phyloP scores from a whole-genome alignment of 1,140 invertebrate species.

The Drosophila varians region DNA sequence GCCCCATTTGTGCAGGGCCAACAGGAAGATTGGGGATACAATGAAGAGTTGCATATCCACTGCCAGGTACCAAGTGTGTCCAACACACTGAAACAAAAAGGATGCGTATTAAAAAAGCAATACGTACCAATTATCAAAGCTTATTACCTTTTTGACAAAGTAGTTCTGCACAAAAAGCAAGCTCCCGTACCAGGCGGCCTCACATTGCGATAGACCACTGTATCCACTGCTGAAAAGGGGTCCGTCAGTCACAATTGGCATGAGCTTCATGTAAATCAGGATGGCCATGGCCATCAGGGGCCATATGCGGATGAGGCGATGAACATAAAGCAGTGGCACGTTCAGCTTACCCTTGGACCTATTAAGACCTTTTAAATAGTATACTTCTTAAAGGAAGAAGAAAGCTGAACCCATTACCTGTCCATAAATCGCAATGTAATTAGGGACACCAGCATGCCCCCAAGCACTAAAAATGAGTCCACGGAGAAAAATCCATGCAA shows the following conservation, averaged over 20 bases:
- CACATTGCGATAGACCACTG: conserved; percentile 50
- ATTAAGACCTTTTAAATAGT: background rate
- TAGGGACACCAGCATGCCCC: conserved; percentile 87
- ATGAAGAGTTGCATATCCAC: conserved; percentile 88
- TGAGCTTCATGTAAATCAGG: conserved; percentile 20
- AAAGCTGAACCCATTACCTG: conserved; percentile 70
- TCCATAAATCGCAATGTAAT: conserved; percentile 87
- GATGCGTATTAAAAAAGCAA: background rate
- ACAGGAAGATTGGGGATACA: conserved; percentile 89
- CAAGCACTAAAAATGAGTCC: conserved; percentile 88
- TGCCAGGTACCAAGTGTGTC: background rate
- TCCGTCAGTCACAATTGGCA: background rate
- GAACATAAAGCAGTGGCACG: conserved; percentile 57
- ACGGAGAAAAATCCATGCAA: conserved; percentile 86
- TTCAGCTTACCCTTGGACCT: conserved; percentile 54
- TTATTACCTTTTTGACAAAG: conserved; percentile 86
- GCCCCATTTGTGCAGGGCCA: conserved; percentile 86
- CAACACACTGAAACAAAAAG: background rate
- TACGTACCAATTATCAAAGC: conserved; percentile 53
- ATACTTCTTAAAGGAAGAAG: background rate
- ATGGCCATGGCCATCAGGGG: conserved; percentile 3
- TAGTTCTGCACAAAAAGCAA: conserved; percentile 59
- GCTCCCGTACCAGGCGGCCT: conserved; percentile 51
- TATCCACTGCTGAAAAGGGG: conserved; percentile 2
- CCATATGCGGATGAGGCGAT: conserved; percentile 49